These are phyloP conservation scores for Rhynchonycteris naso DNA, from an alignment of 2,797 vertebrate genomes.

Conservation along the genomic window DNA sequence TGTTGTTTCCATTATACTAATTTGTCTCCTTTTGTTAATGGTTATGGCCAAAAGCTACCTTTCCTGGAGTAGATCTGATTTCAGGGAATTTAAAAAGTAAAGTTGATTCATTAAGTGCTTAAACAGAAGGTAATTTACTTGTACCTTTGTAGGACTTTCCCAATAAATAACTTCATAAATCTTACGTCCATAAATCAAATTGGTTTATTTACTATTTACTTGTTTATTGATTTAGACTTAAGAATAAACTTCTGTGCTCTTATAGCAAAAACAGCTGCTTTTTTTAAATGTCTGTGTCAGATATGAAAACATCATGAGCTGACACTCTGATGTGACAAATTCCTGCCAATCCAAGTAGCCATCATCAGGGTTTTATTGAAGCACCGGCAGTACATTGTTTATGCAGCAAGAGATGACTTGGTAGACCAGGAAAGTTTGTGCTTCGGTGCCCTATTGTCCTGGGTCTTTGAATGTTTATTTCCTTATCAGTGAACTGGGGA, in stretches of 20 bases:
- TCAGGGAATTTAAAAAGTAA: not conserved
- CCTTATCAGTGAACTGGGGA: not conserved
- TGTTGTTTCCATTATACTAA: not conserved
- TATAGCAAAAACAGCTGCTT: not conserved
- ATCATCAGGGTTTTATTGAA: not conserved
- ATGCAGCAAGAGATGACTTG: not conserved
- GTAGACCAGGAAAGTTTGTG: not conserved
- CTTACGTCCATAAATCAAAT: slow-evolving; percentile 47
- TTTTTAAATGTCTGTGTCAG: not conserved
- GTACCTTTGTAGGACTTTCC: slow-evolving; percentile 41
- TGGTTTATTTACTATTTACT: not conserved
- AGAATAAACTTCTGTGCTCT: not conserved
- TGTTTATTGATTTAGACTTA: not conserved
- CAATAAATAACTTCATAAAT: slow-evolving; percentile 52
- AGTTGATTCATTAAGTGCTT: slow-evolving; percentile 15
- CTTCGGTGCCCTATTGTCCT: not conserved
- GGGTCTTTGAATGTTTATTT: not conserved
- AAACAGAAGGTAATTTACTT: not conserved
- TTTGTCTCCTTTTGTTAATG: not conserved
- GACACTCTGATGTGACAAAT: not conserved
- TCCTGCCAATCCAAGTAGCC: not conserved
- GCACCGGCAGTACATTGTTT: not conserved
- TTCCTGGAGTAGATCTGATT: slow-evolving; percentile 11
- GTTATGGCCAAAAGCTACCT: not conserved
- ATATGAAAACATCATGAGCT: not conserved